Base-by-base conservation (phyloP, 2,888 invertebrate species). In the Rambutsinella grinnellia region DNA sequence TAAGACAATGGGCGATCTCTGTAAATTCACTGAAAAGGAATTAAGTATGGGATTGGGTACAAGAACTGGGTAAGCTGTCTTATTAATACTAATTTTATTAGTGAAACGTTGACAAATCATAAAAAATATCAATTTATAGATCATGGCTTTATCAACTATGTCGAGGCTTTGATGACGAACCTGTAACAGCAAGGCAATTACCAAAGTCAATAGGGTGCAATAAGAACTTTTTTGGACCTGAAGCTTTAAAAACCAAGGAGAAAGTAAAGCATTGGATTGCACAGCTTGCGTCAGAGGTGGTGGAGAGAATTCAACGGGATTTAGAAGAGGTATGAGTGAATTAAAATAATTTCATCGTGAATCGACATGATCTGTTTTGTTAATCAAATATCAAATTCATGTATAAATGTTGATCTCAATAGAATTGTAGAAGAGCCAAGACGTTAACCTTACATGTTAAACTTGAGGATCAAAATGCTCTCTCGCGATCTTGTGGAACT, bases 161-260 rank as follows among this genome's bases (percentile, higher is more conserved):
- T 2, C 90, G 93, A 79, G 98, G 98, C 1, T 90, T 94, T 67
- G 96, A 98, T 85, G 87, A 91, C 78, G 98, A 98, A 85, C 92
- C 93, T 15, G 98, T 99, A 0, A 92, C 91, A 75, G 91, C 92
- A 0, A 90, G 95, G 80, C 91, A 95, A 78, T 90, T 96, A 68
- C 90, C 96, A 0, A 97, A 97, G 87, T 97, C 97, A 65, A 95
- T 99, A 83, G 98, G 97, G 0, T 97, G 97, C 85, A 94, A 96
- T 86, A 99, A 99, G 87, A 94, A 94, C 85, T 97, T 99, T 86
- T 91, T 92, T 1, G 98, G 96, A 0, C 91, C 90, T 85, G 90
- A 90, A 81, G 92, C 93, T 10, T 90, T 97, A 3, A 87, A 87
- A 0, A 91, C 91, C 19, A 86, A 90, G 44, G 90, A 92, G 27